Base-by-base conservation (phyloP, 1,140 invertebrate species). In the Drosophila funebris region DNA sequence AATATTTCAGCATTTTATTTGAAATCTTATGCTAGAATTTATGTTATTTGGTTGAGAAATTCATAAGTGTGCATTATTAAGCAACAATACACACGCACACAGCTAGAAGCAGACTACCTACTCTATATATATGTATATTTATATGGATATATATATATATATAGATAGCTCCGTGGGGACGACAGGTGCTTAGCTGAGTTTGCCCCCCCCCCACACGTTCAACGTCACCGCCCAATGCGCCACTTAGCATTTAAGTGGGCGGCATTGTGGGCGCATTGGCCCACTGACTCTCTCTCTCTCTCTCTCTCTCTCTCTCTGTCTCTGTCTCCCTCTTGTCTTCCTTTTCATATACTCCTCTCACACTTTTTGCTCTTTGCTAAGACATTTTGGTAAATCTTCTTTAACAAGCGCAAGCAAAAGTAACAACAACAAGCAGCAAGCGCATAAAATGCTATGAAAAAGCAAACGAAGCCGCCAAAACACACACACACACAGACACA, bases 311-410 rank as follows among this genome's bases (percentile, higher is more conserved):
- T 41, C 1, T 7, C 16, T 6, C n/a, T 16, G 5, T 5, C 4
- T 8, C 39, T 3, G 11, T 8, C 1, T 46, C 43, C 4, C 4
- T 7, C 20, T 27, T 1, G 9, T 36, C 43, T 5, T 1, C 0
- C 36, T 14, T 9, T 39, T 6, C 5, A 27, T 6, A 27, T 2
- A 22, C 20, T 36, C 4, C 24, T 31, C 43, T 24, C 33, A n/a
- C 37, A 18, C 43, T 46, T 7, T 13, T 7, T n/a, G 20, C 54
- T 29, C 56, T 54, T 66, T 72, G 53, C 82, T 61, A 73, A 82
- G 82, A 85, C 83, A 87, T 85, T 87, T 87, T 88, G 74, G 82
- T 84, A 88, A 87, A 82, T 87, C 82, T 87, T 78, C 78, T 78
- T 78, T 78, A 87, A 87, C 84, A 87, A 88, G 75, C 80, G 76